Evolutionary conservation across 2,888 invertebrate genomes (phyloP).

Genomic region (Cenopis cana): DNA sequence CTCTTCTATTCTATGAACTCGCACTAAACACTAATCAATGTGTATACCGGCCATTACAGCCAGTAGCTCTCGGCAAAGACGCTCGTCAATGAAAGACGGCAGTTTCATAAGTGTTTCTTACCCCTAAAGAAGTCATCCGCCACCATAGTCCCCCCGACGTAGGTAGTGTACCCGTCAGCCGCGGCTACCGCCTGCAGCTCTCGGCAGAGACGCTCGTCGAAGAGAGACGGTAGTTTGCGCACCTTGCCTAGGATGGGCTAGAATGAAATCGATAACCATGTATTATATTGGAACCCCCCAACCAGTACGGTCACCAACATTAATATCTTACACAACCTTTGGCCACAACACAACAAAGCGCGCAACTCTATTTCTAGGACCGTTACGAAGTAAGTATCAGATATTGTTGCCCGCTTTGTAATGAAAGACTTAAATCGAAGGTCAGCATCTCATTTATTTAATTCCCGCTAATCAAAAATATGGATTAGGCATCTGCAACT

Average conservation of each 20-base stretch:
- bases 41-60: too few relatives aligned
- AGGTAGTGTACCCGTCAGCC: slow-evolving; percentile 80
- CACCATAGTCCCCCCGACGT: slow-evolving; percentile 89
- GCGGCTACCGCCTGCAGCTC: slow-evolving; percentile 78
- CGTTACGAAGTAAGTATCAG: too few relatives aligned
- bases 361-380: too few relatives aligned
- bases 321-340: too few relatives aligned
- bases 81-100: slow-evolving; percentile 83
- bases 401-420: too few relatives aligned
- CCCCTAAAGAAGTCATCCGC: slow-evolving; percentile 94
- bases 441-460: too few relatives aligned
- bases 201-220: slow-evolving; percentile 83
- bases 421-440: too few relatives aligned
- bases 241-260: slow-evolving; percentile 84
- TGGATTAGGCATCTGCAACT: background rate
- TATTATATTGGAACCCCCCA: background rate
- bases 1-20: too few relatives aligned
- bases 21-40: too few relatives aligned
- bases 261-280: slow-evolving; percentile 50
- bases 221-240: slow-evolving; percentile 77
- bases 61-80: background rate
- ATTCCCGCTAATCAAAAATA: background rate
- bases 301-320: too few relatives aligned
- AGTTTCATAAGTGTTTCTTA: slow-evolving; percentile 57
- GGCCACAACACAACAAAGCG: too few relatives aligned